Conservation (phyloP, 2,797 vertebrate species). For the Gobionotothen gibberifrons region DNA sequence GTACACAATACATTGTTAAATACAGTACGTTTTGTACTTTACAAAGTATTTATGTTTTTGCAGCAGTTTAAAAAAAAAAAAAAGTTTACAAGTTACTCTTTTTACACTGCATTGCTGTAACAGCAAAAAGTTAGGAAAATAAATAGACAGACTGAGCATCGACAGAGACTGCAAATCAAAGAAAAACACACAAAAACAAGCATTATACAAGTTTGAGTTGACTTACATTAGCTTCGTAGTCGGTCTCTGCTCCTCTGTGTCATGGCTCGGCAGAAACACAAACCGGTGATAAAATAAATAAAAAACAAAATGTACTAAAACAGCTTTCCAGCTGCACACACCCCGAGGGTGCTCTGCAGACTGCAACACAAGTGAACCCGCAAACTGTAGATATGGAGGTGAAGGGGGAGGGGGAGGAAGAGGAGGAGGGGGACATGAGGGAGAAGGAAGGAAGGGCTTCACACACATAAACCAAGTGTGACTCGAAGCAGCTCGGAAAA, state of each 20-base stretch:
- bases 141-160: no score
- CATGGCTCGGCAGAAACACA: background rate
- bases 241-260: conserved; percentile 4
- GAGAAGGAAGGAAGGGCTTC: no score
- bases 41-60: no score
- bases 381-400: background rate
- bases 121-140: no score
- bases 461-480: background rate
- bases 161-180: background rate
- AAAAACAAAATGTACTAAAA: background rate
- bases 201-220: background rate
- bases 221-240: conserved; percentile 49
- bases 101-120: no score
- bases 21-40: no score
- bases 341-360: conserved; percentile 3
- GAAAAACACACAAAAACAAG: background rate
- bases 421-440: no score
- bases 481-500: background rate
- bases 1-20: no score
- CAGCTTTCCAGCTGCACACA: conserved; percentile 19
- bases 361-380: conserved; percentile 14
- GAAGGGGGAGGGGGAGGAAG: background rate
- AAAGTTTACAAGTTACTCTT: no score
- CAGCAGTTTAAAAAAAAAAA: no score
- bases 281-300: background rate